phyloP scores from a whole-genome alignment of 2,113 vertebrate genomes.

The Ictalurus punctatus region DNA sequence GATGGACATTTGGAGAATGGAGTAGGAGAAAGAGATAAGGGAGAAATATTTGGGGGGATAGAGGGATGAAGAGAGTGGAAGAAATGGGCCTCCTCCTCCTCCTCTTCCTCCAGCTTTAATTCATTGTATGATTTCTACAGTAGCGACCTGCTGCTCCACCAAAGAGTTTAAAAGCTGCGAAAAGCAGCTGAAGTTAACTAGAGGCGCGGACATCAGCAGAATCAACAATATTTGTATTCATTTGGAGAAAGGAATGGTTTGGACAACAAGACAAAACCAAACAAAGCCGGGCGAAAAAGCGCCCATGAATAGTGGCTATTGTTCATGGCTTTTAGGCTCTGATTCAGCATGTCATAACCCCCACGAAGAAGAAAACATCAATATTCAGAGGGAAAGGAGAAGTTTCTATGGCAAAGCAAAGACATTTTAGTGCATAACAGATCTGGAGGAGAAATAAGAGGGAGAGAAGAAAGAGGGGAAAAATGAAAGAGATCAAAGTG shows the following conservation, averaged over 20 bases:
- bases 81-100: conserved; percentile 73
- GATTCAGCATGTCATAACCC: conserved; percentile 99
- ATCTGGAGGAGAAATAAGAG: conserved; percentile 75
- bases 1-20: background rate
- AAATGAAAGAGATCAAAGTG: conserved; percentile 94
- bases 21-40: background rate
- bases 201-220: conserved; percentile 81
- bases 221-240: conserved; percentile 93
- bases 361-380: conserved; percentile 99
- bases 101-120: conserved; percentile 67
- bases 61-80: conserved; percentile 21
- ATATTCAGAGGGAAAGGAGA: conserved; percentile 95
- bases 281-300: conserved; percentile 67
- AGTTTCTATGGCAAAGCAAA: conserved; percentile 99
- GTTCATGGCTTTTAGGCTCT: conserved; percentile 89
- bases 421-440: conserved; percentile 94
- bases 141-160: conserved; percentile 90
- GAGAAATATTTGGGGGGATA: background rate
- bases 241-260: conserved; percentile 78
- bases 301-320: conserved; percentile 88
- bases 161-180: conserved; percentile 83
- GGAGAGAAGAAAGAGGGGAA: conserved; percentile 71
- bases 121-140: conserved; percentile 81
- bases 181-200: conserved; percentile 84
- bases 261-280: conserved; percentile 71